Evolutionary conservation across 2,888 invertebrate genomes (phyloP).

Genomic region (Stenodema calcarata): DNA sequence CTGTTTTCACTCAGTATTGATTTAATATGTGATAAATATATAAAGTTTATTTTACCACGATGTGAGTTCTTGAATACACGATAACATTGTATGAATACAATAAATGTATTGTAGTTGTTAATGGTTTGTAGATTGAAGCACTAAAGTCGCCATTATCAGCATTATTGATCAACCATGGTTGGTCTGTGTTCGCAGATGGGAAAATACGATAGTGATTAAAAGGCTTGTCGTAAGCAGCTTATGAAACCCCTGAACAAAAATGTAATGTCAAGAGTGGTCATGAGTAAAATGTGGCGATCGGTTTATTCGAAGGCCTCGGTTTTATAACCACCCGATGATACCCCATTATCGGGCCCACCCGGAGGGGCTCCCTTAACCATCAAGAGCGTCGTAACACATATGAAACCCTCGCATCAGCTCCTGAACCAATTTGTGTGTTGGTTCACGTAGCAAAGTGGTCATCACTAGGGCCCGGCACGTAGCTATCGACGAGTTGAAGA

Average conservation of each 20-base stretch:
- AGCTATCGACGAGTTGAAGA: neutral
- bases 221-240: neutral
- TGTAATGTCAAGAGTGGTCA: neutral
- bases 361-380: neutral
- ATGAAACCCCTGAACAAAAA: neutral
- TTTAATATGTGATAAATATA: no score
- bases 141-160: no score
- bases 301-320: neutral
- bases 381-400: neutral
- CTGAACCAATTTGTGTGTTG: neutral
- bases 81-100: no score
- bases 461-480: neutral
- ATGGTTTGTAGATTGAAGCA: no score
- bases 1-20: no score
- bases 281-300: neutral
- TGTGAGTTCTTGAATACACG: no score
- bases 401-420: neutral
- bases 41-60: no score
- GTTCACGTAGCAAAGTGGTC: neutral
- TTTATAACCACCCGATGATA: neutral
- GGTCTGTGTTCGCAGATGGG: no score
- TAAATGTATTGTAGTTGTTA: no score
- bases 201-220: no score
- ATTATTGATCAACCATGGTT: no score
- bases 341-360: neutral